A percentile compares a stretch with the other conserved stretches of the same genome.
Evolutionary conservation across 2,797 vertebrate genomes (phyloP).

Genomic region (Acrossocheilus fasciatus): DNA sequence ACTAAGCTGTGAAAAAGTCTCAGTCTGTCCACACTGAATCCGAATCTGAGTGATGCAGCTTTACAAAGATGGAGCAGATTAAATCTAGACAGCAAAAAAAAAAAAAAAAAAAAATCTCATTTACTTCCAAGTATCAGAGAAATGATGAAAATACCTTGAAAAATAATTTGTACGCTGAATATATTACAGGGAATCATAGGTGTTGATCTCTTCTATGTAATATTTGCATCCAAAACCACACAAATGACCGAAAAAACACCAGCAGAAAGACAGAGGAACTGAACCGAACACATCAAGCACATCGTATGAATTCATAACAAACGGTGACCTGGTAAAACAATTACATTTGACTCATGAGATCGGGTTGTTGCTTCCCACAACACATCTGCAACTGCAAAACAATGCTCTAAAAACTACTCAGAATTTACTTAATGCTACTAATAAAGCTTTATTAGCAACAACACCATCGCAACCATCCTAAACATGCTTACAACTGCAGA

Average conservation of each 20-base stretch:
- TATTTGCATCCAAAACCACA: conserved; percentile 26
- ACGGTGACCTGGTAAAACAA: too few species aligned
- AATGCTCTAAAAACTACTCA: too few species aligned
- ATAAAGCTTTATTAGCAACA: too few species aligned
- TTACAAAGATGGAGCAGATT: background rate
- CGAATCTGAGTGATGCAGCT: background rate
- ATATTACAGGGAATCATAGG: background rate
- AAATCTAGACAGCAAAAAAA: background rate
- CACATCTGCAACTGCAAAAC: too few species aligned
- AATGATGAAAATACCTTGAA: background rate
- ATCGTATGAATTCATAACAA: too few species aligned
- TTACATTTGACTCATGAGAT: too few species aligned
- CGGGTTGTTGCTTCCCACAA: too few species aligned
- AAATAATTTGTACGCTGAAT: background rate
- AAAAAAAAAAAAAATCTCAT: background rate
- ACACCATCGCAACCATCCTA: too few species aligned
- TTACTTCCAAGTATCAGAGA: background rate
- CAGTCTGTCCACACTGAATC: background rate
- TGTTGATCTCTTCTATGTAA: background rate
- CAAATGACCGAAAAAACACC: conserved; percentile 25
- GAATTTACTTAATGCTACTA: too few species aligned
- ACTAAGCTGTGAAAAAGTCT: background rate
- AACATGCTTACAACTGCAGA: too few species aligned
- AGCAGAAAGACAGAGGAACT: background rate
- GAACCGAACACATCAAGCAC: background rate